Evolutionary conservation across 1,140 invertebrate genomes (phyloP), one percentile per base, ranked within the genome.

Genomic region (Streblospio benedicti): DNA sequence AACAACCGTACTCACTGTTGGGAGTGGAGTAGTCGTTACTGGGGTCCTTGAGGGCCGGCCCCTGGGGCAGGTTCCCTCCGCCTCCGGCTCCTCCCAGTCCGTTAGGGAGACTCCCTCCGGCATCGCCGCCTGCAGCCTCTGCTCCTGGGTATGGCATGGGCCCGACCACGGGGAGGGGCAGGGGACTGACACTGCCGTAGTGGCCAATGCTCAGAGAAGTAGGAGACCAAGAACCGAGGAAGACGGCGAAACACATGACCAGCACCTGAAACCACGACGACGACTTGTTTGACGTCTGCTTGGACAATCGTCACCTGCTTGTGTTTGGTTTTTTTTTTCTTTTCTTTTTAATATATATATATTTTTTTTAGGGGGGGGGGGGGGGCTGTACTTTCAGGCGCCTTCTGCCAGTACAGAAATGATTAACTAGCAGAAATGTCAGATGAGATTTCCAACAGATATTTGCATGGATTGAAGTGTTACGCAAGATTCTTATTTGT

Each of bases 201-300:
- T 75, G 75, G 30, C 74, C 74, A 57, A 76, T 68, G 64, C 72
- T 72, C 20, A 73, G 64, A 23, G 71, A 72, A 9, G 67, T 68
- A 23, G 75, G 74, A 23, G 72, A 67, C 74, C 73, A 74, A 57
- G 72, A 68, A 28, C 76, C 76, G 30, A 78, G 60, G 62, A 78
- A 76, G 47, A 76, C 71, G 58, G 76, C 74, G 67, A 78, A 78
- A 67, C 72, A 76, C 50, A 78, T 67, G 38, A 77, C 72, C 57
- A 78, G 61, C 32, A 78, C 76, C 74, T 77, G 69, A 27, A 68
- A 65, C 30, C 16, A 45, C 20, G 23, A 47, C 2, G 25, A 50
- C 30, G n/a, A n/a, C n/a, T 28, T 4, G 18, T 2, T 20, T 32
- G 14, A 59, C 28, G 50, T 47, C 43, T 50, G 9, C 49, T n/a